Base-by-base conservation (phyloP, 2,888 invertebrate species). In the Hydroisotoma schaefferi region DNA sequence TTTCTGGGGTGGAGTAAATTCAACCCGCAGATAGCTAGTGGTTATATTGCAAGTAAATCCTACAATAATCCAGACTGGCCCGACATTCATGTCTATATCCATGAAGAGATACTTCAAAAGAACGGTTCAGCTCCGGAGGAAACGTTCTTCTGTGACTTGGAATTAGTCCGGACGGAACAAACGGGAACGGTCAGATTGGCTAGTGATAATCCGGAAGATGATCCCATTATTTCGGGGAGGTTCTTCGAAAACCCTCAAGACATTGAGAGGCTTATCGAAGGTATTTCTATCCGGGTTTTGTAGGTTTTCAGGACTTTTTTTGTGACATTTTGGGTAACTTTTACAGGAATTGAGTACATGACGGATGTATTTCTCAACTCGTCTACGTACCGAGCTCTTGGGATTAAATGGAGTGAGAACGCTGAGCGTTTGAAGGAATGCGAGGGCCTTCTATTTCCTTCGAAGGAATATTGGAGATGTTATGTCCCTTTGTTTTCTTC, bases 391-490 rank as follows among this genome's bases (percentile, higher is more conserved):
- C 52, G 56, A 26, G 25, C 40, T 1, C 15, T 59, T 2, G 65
- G 62, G 20, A 55, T 54, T 15, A 15, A 38, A 37, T 62, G 37
- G 29, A 40, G 54, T 40, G 59, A 61, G 12, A 28, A 20, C 8
- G 22, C 20, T 26, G 20, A 29, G 20, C 15, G 28, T 29, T n/a
- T 55, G 26, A 22, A 5, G 2, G 2, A 22, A 29, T 26, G 58
- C 40, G 37, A 15, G 3, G 8, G 40, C 44, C 20, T 20, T 23
- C 25, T 10, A 3, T 61, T 61, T 29, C 33, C 54, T 0, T 26
- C 43, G 2, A 27, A 55, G 20, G 62, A 59, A 22, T 59, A 62
- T 46, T 65, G 61, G 62, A 44, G 27, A 38, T 65, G 65, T 26
- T 55, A 47, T 22, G 33, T 58, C 1, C 12, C 6, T 18, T 15